Evolutionary conservation across 2,888 invertebrate species (phyloP).

Genomic region (Tinea semifulvella): DNA sequence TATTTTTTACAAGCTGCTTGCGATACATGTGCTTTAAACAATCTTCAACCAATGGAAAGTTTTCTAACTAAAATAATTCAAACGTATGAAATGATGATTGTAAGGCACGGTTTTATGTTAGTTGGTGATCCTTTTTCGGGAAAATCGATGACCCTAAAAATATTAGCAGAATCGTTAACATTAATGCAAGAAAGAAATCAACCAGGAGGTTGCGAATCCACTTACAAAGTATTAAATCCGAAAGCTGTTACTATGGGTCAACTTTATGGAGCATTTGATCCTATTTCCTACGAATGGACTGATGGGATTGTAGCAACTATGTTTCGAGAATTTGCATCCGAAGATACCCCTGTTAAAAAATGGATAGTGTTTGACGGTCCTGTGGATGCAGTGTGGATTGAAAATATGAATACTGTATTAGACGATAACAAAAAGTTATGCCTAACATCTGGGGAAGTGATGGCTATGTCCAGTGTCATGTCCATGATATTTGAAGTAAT

Average conservation of each 20-base stretch:
- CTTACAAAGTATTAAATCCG: conserved; percentile 87
- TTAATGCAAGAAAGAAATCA: conserved; percentile 70
- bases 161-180: conserved; percentile 78
- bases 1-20: conserved; percentile 73
- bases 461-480: conserved; percentile 82
- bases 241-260: conserved; percentile 94
- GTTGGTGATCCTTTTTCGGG: conserved; percentile 86
- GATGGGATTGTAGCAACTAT: conserved; percentile 86
- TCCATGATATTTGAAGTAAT: conserved; percentile 90
- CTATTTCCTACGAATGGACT: conserved; percentile 90
- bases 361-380: conserved; percentile 95
- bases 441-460: conserved; percentile 87
- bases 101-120: conserved; percentile 92
- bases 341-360: conserved; percentile 79
- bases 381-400: conserved; percentile 90
- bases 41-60: conserved; percentile 78
- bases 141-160: conserved; percentile 82
- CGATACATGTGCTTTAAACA: conserved; percentile 68
- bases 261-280: conserved; percentile 91
- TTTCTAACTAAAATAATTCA: conserved; percentile 89
- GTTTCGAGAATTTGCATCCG: conserved; percentile 79
- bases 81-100: conserved; percentile 94
- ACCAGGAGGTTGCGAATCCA: conserved; percentile 68
- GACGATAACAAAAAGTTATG: conserved; percentile 91
- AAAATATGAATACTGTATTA: conserved; percentile 89